Evolutionary conservation across 2,797 vertebrate genomes (phyloP).

Genomic region (Enteromius paludinosus): DNA sequence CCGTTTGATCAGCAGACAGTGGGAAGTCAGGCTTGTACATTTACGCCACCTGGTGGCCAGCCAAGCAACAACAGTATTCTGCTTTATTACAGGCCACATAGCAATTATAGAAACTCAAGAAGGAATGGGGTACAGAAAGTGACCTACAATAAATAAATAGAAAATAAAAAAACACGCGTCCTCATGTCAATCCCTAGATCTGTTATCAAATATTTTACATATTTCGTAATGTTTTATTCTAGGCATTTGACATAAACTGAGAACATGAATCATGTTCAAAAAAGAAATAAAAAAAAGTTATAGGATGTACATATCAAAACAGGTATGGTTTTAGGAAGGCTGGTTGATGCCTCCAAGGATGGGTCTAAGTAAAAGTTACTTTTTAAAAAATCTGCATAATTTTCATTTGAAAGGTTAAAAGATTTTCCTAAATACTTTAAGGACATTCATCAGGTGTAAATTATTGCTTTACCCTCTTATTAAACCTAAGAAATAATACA

Average conservation of each 20-base stretch:
- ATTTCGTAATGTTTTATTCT: not conserved
- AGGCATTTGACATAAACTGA: not conserved
- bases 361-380: not conserved
- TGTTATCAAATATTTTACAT: no score
- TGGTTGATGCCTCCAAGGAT: not conserved
- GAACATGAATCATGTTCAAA: not conserved
- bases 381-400: not conserved
- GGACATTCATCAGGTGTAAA: not conserved
- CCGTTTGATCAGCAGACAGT: not conserved
- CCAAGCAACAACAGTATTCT: not conserved
- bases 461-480: not conserved
- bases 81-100: not conserved
- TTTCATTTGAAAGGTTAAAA: not conserved
- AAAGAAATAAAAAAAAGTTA: not conserved
- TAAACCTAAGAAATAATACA: not conserved
- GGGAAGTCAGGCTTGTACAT: not conserved
- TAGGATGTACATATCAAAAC: not conserved
- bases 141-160: not conserved
- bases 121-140: not conserved
- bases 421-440: not conserved
- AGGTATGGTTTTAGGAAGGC: not conserved
- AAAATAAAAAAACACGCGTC: not conserved
- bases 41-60: conserved; percentile 39
- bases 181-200: not conserved
- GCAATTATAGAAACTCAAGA: not conserved